These are phyloP conservation scores for Falco peregrinus DNA, from an alignment of 2,797 vertebrate genomes.

Conservation along the genomic window DNA sequence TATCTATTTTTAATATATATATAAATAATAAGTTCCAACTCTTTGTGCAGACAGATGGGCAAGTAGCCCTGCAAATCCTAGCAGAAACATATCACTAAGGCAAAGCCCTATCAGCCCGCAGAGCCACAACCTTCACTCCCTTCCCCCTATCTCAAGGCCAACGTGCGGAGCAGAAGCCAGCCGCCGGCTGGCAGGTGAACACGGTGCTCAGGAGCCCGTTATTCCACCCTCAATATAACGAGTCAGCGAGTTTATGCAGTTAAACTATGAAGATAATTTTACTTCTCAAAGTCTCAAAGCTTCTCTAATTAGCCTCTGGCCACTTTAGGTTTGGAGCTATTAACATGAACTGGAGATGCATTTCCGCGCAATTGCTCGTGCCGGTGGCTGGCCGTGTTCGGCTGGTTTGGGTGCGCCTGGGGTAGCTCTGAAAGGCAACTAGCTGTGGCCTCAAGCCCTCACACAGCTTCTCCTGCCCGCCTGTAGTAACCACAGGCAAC, in stretches of 20 bases:
- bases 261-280: conserved; percentile 2
- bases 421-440: not conserved
- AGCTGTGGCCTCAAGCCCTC: not conserved
- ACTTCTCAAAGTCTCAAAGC: not conserved
- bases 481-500: not conserved
- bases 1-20: no score
- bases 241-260: not conserved
- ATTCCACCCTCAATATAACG: not conserved
- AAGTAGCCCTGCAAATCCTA: not conserved
- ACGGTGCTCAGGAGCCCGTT: not conserved
- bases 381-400: fast-evolving
- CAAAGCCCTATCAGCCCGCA: not conserved
- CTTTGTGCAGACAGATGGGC: not conserved
- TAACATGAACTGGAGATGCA: not conserved
- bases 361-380: not conserved
- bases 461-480: not conserved
- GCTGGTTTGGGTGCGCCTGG: not conserved
- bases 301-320: not conserved
- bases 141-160: not conserved
- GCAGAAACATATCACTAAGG: not conserved
- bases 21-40: not conserved
- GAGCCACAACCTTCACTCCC: not conserved
- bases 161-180: not conserved
- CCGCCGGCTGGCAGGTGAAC: not conserved
- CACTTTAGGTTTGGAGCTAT: not conserved